These are phyloP conservation scores for Gymnocheta viridis DNA, from an alignment of 2,888 invertebrate genomes.

Conservation along the genomic window DNA sequence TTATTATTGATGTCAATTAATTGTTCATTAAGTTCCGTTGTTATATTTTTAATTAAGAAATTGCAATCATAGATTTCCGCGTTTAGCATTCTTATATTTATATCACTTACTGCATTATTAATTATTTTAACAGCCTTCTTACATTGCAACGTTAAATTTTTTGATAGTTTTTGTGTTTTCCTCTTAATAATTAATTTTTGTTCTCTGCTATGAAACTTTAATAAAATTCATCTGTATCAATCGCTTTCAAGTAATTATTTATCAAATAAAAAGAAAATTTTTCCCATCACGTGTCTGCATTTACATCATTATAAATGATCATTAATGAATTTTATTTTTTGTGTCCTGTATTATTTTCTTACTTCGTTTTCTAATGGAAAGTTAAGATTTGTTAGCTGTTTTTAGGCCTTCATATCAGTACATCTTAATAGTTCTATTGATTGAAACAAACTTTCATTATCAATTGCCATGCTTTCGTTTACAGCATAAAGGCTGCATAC, in stretches of 20 bases:
- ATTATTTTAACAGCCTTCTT: no score
- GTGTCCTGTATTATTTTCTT: neutral
- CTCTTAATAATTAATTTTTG: no score
- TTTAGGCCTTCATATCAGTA: constrained; percentile 30
- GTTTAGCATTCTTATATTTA: no score
- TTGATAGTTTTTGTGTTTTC: no score
- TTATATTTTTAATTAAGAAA: no score
- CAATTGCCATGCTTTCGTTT: constrained; percentile 45
- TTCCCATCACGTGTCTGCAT: constrained; percentile 24
- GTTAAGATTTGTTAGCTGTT: constrained; percentile 4
- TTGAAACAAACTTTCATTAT: constrained; percentile 52
- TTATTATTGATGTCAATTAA: no score
- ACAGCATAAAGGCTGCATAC: constrained; percentile 1
- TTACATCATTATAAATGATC: constrained; percentile 49
- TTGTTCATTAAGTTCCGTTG: no score
- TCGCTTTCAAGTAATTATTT: neutral
- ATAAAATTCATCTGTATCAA: constrained; percentile 2
- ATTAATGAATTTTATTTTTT: constrained; percentile 17
- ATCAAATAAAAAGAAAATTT: neutral
- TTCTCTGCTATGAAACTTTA: no score
- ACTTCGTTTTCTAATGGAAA: neutral
- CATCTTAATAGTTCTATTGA: constrained; percentile 45
- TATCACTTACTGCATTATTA: no score
- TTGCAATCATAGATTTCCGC: no score
- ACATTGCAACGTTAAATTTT: no score